Evolutionary conservation across 1,140 invertebrate species (phyloP).

Genomic region (Bombus huntii): DNA sequence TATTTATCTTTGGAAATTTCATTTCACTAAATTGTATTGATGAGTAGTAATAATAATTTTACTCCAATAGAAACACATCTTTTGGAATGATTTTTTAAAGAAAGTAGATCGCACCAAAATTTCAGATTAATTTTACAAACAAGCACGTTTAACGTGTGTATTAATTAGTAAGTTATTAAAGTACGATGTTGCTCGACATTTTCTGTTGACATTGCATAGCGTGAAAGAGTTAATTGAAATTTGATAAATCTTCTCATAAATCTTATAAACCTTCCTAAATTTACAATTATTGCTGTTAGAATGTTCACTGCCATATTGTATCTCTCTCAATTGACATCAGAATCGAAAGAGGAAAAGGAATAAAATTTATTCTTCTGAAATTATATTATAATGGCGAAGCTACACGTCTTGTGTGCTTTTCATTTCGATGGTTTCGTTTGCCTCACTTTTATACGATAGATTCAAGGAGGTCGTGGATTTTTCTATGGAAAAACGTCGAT

Average conservation of each 20-base stretch:
- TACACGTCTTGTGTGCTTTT: neutral
- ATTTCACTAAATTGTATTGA: neutral
- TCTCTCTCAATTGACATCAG: neutral
- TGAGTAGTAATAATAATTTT: neutral
- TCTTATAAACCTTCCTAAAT: neutral
- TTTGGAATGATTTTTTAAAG: neutral
- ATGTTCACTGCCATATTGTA: slow-evolving; percentile 12
- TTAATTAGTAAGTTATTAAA: neutral
- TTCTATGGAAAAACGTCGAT: neutral
- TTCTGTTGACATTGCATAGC: neutral
- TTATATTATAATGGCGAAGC: neutral
- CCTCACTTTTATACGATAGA: neutral
- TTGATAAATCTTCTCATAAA: neutral
- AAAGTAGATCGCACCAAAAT: neutral
- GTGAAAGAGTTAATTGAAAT: neutral
- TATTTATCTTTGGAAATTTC: neutral
- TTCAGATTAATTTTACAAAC: neutral
- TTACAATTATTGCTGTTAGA: neutral
- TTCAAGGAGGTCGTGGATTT: neutral
- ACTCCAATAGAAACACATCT: neutral
- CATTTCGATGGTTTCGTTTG: neutral
- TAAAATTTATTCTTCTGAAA: neutral
- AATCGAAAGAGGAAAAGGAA: neutral
- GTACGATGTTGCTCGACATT: neutral
- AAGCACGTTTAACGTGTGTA: neutral